phyloP scores from a whole-genome alignment of 2,888 invertebrate genomes.

The Uropetala carovei region DNA sequence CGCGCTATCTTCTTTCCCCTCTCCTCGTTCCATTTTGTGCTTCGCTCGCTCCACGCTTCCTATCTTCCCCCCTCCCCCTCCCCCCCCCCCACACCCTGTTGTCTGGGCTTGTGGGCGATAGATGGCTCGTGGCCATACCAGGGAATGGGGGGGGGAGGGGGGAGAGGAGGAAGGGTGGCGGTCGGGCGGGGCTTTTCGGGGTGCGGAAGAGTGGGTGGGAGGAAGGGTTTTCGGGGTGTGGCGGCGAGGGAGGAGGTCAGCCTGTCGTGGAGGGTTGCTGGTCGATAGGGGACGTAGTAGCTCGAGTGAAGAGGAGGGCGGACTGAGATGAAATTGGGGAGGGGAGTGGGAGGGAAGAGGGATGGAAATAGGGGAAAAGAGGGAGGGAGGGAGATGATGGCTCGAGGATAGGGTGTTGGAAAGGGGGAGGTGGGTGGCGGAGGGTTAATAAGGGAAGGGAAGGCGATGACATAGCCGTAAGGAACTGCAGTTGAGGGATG shows the following conservation, averaged over 20 bases:
- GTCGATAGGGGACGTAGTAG: slow-evolving; percentile 40
- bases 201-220: neutral
- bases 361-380: neutral
- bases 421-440: neutral
- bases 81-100: slow-evolving; percentile 6
- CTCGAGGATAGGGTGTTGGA: neutral
- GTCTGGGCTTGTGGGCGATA: slow-evolving; percentile 5
- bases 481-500: slow-evolving; percentile 55
- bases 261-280: neutral
- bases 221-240: too few relatives aligned
- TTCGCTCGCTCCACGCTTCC: neutral
- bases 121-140: slow-evolving; percentile 35
- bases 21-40: neutral
- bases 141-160: too few relatives aligned
- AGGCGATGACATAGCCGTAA: slow-evolving; percentile 51
- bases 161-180: neutral
- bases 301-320: neutral
- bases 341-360: neutral
- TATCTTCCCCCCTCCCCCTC: neutral
- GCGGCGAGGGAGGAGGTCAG: neutral
- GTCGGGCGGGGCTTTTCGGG: neutral
- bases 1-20: neutral
- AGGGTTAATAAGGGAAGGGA: neutral
- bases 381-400: neutral
- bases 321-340: neutral